Percentiles rank a stretch among this genome's conserved stretches.
phyloP scores from a whole-genome alignment of 2,797 vertebrate species.

The Brachyalestes nurse region DNA sequence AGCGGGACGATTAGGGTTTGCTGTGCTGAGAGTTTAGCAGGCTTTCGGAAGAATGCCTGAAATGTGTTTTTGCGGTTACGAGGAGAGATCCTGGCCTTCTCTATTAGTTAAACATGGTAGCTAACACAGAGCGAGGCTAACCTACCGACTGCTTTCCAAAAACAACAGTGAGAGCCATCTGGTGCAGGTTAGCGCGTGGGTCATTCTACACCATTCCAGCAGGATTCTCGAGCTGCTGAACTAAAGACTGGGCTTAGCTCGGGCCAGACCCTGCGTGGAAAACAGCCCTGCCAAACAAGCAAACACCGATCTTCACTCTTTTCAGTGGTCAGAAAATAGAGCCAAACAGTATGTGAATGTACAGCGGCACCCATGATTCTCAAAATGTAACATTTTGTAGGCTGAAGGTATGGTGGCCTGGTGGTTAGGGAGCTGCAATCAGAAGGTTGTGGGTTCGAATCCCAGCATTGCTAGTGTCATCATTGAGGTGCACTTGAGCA shows the following conservation, averaged over 20 bases:
- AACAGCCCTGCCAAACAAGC: not conserved
- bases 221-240: not conserved
- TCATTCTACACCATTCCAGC: conserved; percentile 26
- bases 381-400: not conserved
- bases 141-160: conserved; percentile 26
- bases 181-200: conserved; percentile 36
- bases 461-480: too few relatives aligned
- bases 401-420: too few relatives aligned
- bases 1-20: not conserved
- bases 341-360: not conserved
- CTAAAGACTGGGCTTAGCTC: not conserved
- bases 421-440: too few relatives aligned
- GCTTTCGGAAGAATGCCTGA: not conserved
- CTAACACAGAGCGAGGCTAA: not conserved
- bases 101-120: conserved; percentile 18
- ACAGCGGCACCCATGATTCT: not conserved
- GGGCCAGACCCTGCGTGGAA: not conserved
- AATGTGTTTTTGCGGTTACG: conserved; percentile 6
- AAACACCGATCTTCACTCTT: not conserved
- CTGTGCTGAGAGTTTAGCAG: not conserved
- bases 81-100: not conserved
- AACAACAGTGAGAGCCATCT: conserved; percentile 44
- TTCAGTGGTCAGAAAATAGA: not conserved
- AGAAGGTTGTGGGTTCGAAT: too few relatives aligned
- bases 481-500: too few relatives aligned